Base-by-base conservation (phyloP, 1,140 invertebrate genomes). In the Habropoda laboriosa region DNA sequence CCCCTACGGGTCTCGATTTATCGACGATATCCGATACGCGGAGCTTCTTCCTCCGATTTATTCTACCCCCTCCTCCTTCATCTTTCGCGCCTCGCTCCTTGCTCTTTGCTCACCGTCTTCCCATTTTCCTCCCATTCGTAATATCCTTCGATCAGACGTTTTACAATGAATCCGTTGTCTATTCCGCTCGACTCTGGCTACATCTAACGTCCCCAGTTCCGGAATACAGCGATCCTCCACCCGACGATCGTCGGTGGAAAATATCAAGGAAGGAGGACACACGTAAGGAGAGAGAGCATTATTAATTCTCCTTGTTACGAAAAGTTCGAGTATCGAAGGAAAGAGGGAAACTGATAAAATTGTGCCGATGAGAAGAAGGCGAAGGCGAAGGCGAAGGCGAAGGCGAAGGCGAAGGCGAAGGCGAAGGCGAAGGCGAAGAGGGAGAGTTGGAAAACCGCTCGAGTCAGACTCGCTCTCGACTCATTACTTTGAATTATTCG, bases 401-500 rank as follows among this genome's bases (percentile, higher is more conserved):
- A n/a, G n/a, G n/a, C n/a, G n/a, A n/a, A n/a, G n/a, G n/a, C n/a
- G n/a, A n/a, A n/a, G n/a, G n/a, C n/a, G n/a, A n/a, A n/a, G n/a
- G n/a, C n/a, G n/a, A n/a, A n/a, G n/a, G n/a, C n/a, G n/a, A n/a
- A n/a, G n/a, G n/a, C n/a, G n/a, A n/a, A n/a, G n/a, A 12, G 16
- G 57, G 12, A 40, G 30, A 40, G n/a, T 32, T 49, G 53, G 58
- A 73, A 68, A 85, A 82, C 78, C 53, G 71, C 45, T 57, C 53
- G 80, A 71, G 18, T 27, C 78, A 12, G 49, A 24, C 51, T 47
- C 70, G 73, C 82, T 53, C 76, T 78, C 77, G 79, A 77, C 86
- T 92, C 90, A 89, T 93, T 92, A 91, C 87, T 90, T 91, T 92
- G 91, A 92, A 92, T 92, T 92, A 92, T 92, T 89, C 82, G 88